Percentiles rank a stretch among this genome's conserved stretches.
Evolutionary conservation across 2,888 invertebrate genomes (phyloP).

Genomic region (Tetheella fluctuosa): DNA sequence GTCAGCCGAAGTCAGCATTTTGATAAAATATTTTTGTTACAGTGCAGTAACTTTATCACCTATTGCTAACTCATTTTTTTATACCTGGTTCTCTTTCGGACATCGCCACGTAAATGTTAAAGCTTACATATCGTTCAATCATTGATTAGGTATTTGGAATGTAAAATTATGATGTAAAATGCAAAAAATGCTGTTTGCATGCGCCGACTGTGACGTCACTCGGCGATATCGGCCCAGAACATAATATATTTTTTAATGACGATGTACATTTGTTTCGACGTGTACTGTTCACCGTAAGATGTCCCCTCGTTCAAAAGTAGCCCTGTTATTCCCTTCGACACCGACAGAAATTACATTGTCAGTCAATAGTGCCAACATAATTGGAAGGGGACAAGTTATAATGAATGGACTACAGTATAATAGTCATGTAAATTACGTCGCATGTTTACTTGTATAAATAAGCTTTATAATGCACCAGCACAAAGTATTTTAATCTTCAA

Average conservation of each 20-base stretch:
- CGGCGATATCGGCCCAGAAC: too few species aligned
- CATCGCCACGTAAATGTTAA: neutral
- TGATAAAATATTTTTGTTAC: neutral
- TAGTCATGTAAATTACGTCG: conserved; percentile 64
- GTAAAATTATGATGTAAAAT: too few species aligned
- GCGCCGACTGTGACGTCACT: too few species aligned
- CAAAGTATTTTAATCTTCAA: conserved; percentile 48
- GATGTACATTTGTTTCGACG: conserved; percentile 62
- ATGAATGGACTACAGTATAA: too few species aligned
- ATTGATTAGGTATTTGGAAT: neutral
- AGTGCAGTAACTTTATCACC: neutral
- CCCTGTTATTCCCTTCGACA: too few species aligned
- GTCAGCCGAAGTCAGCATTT: conserved; percentile 12
- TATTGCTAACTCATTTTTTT: neutral
- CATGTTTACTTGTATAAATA: conserved; percentile 67
- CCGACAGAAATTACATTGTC: too few species aligned
- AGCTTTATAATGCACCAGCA: conserved; percentile 61
- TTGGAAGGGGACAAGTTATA: too few species aligned
- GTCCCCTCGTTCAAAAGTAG: too few species aligned
- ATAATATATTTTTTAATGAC: conserved; percentile 48
- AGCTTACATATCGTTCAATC: neutral
- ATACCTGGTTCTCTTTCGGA: neutral
- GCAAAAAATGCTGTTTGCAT: too few species aligned
- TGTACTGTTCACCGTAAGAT: too few species aligned
- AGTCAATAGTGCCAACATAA: too few species aligned